Percentiles rank a stretch among this genome's conserved stretches.
Conservation (phyloP, 2,113 vertebrate genomes). For the Amazona guildingii region DNA sequence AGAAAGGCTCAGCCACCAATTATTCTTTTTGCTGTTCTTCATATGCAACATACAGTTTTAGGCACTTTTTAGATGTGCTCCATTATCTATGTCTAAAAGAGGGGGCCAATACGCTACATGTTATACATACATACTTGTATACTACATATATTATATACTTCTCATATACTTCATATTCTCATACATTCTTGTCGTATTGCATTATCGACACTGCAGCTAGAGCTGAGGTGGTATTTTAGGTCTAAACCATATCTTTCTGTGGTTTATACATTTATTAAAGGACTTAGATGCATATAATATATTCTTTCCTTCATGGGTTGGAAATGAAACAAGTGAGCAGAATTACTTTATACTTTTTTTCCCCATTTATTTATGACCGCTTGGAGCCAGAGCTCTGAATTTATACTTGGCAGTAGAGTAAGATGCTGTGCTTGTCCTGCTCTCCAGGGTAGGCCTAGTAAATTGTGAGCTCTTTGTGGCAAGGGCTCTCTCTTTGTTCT, state of each 20-base stretch:
- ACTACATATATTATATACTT: background rate
- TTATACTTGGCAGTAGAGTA: slow-evolving; percentile 19
- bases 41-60: background rate
- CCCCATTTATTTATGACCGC: slow-evolving; percentile 12
- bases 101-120: background rate
- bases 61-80: background rate
- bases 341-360: background rate
- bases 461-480: slow-evolving; percentile 2
- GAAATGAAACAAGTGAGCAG: slow-evolving; percentile 20
- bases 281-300: background rate
- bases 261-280: slow-evolving; percentile 12
- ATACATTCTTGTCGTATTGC: background rate
- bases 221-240: background rate
- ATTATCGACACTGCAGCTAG: background rate
- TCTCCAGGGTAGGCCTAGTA: slow-evolving; percentile 26
- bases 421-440: slow-evolving; percentile 41
- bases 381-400: slow-evolving; percentile 20
- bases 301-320: background rate
- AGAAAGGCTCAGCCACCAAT: background rate
- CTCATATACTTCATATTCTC: background rate
- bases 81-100: background rate
- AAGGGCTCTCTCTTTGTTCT: slow-evolving; percentile 24
- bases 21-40: background rate
- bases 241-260: background rate
- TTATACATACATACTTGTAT: background rate